Base-by-base conservation (phyloP, 1,140 invertebrate species). In the Nasonia vitripennis region DNA sequence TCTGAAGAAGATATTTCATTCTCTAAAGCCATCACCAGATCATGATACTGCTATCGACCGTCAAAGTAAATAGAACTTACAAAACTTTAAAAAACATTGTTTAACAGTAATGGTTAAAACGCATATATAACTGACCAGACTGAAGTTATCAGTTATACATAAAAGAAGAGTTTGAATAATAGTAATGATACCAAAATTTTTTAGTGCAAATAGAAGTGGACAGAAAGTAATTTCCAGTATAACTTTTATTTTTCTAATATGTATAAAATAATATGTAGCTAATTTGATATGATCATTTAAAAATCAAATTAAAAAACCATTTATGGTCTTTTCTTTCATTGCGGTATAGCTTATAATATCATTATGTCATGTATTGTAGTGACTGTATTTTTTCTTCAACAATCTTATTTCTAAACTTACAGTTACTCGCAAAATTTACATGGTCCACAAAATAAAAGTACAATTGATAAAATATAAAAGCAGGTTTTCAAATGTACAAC, bases 1-100 rank as follows among this genome's bases (percentile, higher is more conserved):
- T 92, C 91, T 0, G 89, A 88, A 41, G 78, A 89, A 55, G 82
- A 87, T 71, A 77, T 88, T 68, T 89, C 88, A 23, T 89, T 88
- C 55, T 87, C 88, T 20, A 74, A 81, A 78, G 86, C 81, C 90
- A 91, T 91, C 23, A 74, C 84, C 2, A 55, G 45, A 37, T 20
- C 7, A 3, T 45, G 11, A 48, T 55, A 27, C 14, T 87, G 23
- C 67, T 75, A 86, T 62, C 20, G 7, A 45, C 6, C 41, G 11
- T 45, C 7, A 45, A 45, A 45, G 9, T 45, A 45, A 45, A 45
- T 45, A 84, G 87, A 85, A 87, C 77, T 45, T n/a, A 10, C 27
- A 78, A 81, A 88, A 88, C 83, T 81, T 86, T 75, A 89, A 87
- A 17, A 75, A 86, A 88, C 86, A 87, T 34, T 55, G 87, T 85